phyloP scores from a whole-genome alignment of 2,797 vertebrate species.

The Brachyrhaphis roseni region DNA sequence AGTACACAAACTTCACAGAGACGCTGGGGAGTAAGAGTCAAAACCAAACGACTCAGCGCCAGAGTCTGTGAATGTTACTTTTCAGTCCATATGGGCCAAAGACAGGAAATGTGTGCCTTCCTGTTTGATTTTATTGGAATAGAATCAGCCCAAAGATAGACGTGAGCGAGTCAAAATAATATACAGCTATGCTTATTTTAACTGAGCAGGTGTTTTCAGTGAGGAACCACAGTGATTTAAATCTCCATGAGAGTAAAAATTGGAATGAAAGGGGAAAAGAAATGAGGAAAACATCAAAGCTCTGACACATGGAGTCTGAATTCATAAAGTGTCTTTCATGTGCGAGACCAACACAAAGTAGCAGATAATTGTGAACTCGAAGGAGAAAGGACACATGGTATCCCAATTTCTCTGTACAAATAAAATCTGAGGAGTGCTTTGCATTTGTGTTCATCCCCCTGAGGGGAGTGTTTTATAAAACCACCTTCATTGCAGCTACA shows the following conservation, averaged over 20 bases:
- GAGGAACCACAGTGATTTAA: slow-evolving; percentile 58
- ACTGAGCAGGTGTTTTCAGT: slow-evolving; percentile 77
- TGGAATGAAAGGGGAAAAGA: slow-evolving; percentile 48
- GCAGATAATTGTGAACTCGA: neutral
- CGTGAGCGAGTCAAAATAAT: slow-evolving; percentile 51
- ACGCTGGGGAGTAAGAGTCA: slow-evolving; percentile 19
- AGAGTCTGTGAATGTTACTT: slow-evolving; percentile 39
- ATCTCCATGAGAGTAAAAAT: slow-evolving; percentile 28
- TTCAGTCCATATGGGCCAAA: slow-evolving; percentile 46
- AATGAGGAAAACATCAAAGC: slow-evolving; percentile 72
- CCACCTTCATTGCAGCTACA: neutral
- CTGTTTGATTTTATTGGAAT: slow-evolving; percentile 73
- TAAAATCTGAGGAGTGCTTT: neutral
- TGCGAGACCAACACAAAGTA: neutral
- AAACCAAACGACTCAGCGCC: slow-evolving; percentile 37
- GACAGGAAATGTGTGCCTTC: slow-evolving; percentile 60
- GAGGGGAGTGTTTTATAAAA: neutral
- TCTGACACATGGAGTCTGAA: slow-evolving; percentile 61
- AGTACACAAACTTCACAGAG: slow-evolving; percentile 41
- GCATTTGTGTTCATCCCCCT: neutral
- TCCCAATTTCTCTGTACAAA: neutral
- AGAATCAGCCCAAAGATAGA: slow-evolving; percentile 58
- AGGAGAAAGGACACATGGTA: neutral
- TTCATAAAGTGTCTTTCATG: slow-evolving; percentile 40
- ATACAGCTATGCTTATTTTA: slow-evolving; percentile 68